Conservation (phyloP, 2,888 invertebrate genomes). For the Sinopyrophorus schimmeli region DNA sequence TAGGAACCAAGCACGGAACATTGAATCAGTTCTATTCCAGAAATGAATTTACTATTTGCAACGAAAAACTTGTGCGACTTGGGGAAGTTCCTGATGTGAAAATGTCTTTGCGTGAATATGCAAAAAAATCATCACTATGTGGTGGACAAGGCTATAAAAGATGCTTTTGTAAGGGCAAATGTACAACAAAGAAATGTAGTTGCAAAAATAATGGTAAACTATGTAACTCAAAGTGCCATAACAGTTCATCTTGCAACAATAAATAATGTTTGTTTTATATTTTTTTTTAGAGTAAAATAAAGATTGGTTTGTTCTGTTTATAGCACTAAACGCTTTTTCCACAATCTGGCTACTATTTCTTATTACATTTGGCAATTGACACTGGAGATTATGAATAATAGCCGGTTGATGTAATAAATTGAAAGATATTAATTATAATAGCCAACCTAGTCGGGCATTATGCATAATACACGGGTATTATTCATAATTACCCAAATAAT, state of each 20-base stretch:
- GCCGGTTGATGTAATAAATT: too few species aligned
- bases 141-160: conserved; percentile 4
- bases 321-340: too few species aligned
- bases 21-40: conserved; percentile 2
- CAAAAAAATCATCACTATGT: not conserved
- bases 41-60: conserved; percentile 10
- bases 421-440: too few species aligned
- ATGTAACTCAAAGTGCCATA: conserved; percentile 11
- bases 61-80: conserved; percentile 2
- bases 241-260: conserved; percentile 5
- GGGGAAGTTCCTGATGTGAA: conserved; percentile 5
- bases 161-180: conserved; percentile 4
- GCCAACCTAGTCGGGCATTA: too few species aligned
- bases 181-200: not conserved
- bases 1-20: conserved; percentile 3
- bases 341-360: too few species aligned
- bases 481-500: too few species aligned
- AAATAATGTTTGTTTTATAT: too few species aligned
- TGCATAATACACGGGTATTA: too few species aligned
- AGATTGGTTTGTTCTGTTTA: too few species aligned
- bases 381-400: too few species aligned
- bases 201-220: conserved; percentile 3
- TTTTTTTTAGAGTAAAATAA: too few species aligned
- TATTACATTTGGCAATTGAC: too few species aligned
- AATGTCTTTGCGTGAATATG: conserved; percentile 6